A percentile compares a stretch with the other conserved stretches of the same genome.
Conservation (phyloP, 2,113 vertebrate genomes). For the Pelusios castaneus region DNA sequence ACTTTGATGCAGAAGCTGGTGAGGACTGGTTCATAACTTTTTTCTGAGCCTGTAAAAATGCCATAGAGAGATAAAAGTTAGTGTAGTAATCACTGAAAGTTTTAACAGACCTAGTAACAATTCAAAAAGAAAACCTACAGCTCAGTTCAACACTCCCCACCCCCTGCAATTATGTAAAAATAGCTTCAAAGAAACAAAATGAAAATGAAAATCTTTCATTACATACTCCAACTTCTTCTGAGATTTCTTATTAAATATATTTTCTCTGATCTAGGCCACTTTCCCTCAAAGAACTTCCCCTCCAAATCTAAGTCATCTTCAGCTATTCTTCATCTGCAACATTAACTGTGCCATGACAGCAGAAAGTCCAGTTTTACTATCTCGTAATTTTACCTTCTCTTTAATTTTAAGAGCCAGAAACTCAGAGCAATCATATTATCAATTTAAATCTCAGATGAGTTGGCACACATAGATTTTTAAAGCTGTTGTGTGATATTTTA, state of each 20-base stretch:
- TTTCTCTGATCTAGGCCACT: not conserved
- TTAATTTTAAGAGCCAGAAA: not conserved
- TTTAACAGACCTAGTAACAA: not conserved
- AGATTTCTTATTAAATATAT: not conserved
- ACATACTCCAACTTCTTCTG: not conserved
- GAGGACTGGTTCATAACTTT: constrained; percentile 77
- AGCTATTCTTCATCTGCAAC: not conserved
- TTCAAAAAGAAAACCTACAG: not conserved
- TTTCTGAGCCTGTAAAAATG: constrained; percentile 75
- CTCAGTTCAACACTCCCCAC: not conserved
- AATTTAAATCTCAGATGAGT: not conserved
- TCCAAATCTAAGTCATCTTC: not conserved
- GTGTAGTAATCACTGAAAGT: constrained; percentile 13
- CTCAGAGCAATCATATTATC: not conserved
- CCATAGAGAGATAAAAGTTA: constrained; percentile 29
- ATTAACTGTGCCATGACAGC: not conserved
- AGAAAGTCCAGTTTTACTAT: not conserved
- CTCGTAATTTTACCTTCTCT: not conserved
- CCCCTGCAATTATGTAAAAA: not conserved
- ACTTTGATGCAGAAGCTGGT: constrained; percentile 77
- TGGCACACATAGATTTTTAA: not conserved
- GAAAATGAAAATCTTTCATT: not conserved
- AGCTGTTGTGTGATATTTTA: not conserved
- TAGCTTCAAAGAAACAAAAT: not conserved
- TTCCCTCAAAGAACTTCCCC: not conserved